A percentile compares a stretch with the other conserved stretches of the same genome.
These are phyloP conservation scores for Yasuhikotakia modesta DNA, from an alignment of 2,797 vertebrate genomes.

Conservation along the genomic window DNA sequence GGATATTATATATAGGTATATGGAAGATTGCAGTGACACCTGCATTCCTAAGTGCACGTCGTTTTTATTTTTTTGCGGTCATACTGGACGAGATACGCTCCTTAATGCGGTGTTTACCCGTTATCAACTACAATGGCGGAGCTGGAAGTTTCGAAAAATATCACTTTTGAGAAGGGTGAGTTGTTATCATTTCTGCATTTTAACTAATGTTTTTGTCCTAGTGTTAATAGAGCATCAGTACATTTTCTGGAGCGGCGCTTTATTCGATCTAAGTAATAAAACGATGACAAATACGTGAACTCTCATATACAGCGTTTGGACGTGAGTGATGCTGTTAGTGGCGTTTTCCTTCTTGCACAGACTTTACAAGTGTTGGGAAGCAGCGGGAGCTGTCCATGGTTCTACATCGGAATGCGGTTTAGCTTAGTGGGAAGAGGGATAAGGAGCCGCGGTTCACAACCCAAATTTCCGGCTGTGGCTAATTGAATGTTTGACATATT, in stretches of 20 bases:
- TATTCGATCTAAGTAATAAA: neutral
- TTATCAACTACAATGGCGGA: slow-evolving; percentile 88
- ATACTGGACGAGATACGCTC: slow-evolving; percentile 42
- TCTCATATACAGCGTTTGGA: neutral
- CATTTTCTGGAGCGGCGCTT: neutral
- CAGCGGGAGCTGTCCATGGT: slow-evolving; percentile 69
- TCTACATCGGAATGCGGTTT: slow-evolving; percentile 64
- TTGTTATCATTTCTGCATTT: slow-evolving; percentile 31
- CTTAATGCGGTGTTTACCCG: slow-evolving; percentile 69
- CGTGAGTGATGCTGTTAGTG: neutral
- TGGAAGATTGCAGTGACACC: slow-evolving; percentile 61
- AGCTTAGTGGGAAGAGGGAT: slow-evolving; percentile 67
- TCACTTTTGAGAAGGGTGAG: slow-evolving; percentile 95
- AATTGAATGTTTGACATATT: slow-evolving; percentile 23
- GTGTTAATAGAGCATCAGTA: too few relatives aligned
- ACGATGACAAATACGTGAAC: neutral
- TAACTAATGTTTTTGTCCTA: too few relatives aligned
- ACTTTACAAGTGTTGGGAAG: neutral
- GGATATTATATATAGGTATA: slow-evolving; percentile 58
- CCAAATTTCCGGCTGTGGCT: slow-evolving; percentile 33
- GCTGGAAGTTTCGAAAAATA: slow-evolving; percentile 94
- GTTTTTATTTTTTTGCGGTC: slow-evolving; percentile 50
- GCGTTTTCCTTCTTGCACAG: neutral
- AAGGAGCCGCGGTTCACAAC: slow-evolving; percentile 56
- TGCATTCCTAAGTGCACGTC: slow-evolving; percentile 32